Evolutionary conservation across 2,888 invertebrate species (phyloP).

Genomic region (Nasonia oneida): DNA sequence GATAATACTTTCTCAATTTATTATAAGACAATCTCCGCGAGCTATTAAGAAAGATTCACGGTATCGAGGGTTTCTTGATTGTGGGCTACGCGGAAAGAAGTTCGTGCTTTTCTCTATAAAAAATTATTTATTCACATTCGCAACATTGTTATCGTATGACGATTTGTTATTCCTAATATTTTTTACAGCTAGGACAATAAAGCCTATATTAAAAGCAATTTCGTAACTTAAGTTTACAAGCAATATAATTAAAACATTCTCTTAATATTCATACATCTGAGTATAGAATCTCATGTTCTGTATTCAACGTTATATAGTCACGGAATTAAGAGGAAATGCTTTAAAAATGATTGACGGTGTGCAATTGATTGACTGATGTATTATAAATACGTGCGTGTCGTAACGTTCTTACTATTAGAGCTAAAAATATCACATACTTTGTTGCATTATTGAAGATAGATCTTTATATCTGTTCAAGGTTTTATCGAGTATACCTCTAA

Average conservation of each 20-base stretch:
- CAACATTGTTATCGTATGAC: not conserved
- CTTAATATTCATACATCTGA: too few relatives aligned
- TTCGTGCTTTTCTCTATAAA: not conserved
- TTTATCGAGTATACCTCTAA: not conserved
- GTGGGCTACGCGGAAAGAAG: not conserved
- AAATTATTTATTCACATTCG: not conserved
- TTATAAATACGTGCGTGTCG: not conserved
- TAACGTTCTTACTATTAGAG: not conserved
- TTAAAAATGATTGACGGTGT: not conserved
- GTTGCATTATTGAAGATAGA: not conserved
- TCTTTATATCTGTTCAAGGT: not conserved
- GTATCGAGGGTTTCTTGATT: not conserved
- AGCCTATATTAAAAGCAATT: not conserved
- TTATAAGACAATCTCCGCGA: not conserved
- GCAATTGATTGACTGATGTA: not conserved
- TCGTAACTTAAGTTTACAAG: not conserved
- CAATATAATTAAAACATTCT: too few relatives aligned
- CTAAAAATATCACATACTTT: constrained; percentile 39
- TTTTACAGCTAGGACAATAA: not conserved
- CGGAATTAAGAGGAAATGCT: not conserved
- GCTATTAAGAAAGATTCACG: not conserved
- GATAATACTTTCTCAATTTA: constrained; percentile 50
- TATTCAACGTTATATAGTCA: not conserved
- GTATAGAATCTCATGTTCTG: not conserved
- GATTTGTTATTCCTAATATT: not conserved